Percentiles rank a stretch among this genome's conserved stretches.
These are phyloP conservation scores for Hetaerina titia DNA, from an alignment of 2,888 invertebrate species.

Conservation along the genomic window DNA sequence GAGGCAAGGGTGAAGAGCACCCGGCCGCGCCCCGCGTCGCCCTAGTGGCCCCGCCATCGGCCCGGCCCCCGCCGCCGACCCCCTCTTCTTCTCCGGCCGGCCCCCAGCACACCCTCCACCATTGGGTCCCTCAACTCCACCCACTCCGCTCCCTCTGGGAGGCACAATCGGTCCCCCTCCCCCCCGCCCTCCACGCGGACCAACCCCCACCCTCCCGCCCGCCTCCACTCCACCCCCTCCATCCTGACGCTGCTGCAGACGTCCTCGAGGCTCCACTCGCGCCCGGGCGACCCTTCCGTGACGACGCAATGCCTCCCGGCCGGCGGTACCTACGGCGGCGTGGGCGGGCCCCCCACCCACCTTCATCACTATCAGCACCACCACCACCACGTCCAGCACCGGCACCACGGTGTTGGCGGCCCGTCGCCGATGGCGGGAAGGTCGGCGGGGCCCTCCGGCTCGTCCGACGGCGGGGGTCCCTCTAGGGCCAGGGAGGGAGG, in stretches of 20 bases:
- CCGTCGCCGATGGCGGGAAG: slow-evolving; percentile 76
- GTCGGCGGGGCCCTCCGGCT: slow-evolving; percentile 57
- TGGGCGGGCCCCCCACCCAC: not conserved
- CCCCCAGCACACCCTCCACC: slow-evolving; percentile 38
- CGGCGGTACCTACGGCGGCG: slow-evolving; percentile 41
- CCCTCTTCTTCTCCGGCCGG: not conserved
- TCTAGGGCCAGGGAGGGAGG: slow-evolving; percentile 72
- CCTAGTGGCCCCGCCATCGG: not conserved
- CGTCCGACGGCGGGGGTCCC: slow-evolving; percentile 75
- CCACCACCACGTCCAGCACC: not conserved
- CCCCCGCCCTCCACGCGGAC: slow-evolving; percentile 54
- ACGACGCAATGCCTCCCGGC: slow-evolving; percentile 59
- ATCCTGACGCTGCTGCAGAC: slow-evolving; percentile 56
- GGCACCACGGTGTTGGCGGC: slow-evolving; percentile 75
- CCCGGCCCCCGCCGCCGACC: not conserved
- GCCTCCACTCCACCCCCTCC: slow-evolving; percentile 51
- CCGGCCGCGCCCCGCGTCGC: not conserved
- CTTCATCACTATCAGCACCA: not conserved
- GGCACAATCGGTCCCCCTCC: slow-evolving; percentile 61
- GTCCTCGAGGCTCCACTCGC: slow-evolving; percentile 53
- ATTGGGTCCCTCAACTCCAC: slow-evolving; percentile 66
- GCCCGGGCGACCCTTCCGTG: slow-evolving; percentile 51
- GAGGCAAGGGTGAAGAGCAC: not conserved
- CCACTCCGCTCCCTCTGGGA: slow-evolving; percentile 62
- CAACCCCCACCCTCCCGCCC: slow-evolving; percentile 48